phyloP scores from a whole-genome alignment of 2,888 invertebrate genomes.

The Parthenolecanium corni region DNA sequence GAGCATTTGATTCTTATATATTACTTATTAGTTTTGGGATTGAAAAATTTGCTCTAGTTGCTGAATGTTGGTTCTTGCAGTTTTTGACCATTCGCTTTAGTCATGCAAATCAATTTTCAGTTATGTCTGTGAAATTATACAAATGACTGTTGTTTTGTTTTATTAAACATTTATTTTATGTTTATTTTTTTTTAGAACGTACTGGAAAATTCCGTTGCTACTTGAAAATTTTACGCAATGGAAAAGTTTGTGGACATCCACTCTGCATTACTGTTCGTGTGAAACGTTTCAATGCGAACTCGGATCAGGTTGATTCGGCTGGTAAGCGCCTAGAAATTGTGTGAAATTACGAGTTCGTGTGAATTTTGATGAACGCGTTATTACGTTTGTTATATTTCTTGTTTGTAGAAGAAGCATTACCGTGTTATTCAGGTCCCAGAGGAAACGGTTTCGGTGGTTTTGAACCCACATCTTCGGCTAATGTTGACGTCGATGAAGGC shows the following conservation, averaged over 20 bases:
- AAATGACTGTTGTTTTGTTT: too few species aligned
- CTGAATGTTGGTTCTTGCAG: too few species aligned
- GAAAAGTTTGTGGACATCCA: not conserved
- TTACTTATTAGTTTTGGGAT: too few species aligned
- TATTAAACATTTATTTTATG: too few species aligned
- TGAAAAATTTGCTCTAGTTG: too few species aligned
- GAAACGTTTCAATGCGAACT: not conserved
- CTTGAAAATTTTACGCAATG: not conserved
- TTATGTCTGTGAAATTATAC: too few species aligned
- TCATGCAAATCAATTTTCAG: too few species aligned
- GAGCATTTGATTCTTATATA: too few species aligned
- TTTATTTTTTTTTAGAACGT: too few species aligned
- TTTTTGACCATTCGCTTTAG: too few species aligned
- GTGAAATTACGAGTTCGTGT: not conserved
- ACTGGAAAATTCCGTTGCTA: slow-evolving; percentile 1
- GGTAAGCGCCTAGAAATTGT: not conserved
- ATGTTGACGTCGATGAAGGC: not conserved
- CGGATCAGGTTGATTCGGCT: not conserved
- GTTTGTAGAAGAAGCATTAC: not conserved
- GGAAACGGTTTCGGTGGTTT: not conserved
- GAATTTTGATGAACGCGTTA: not conserved
- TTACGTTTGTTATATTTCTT: not conserved
- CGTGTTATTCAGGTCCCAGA: too few species aligned
- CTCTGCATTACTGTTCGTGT: slow-evolving; percentile 4
- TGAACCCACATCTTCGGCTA: not conserved